Evolutionary conservation across 1,140 invertebrate species (phyloP), one percentile per base, ranked within the genome.

Genomic region (Pseudomyrmex concolor): DNA sequence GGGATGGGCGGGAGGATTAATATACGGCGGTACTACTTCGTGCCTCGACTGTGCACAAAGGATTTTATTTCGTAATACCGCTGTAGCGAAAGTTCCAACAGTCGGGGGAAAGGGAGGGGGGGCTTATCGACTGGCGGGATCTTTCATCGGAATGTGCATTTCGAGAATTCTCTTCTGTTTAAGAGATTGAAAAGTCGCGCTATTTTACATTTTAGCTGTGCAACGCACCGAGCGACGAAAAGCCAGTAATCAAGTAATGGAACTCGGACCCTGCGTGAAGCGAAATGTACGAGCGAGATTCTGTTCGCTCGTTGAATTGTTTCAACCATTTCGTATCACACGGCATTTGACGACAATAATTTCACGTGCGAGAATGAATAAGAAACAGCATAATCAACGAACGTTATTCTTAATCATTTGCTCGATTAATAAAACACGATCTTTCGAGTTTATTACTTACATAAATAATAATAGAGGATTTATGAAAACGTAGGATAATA

Each of bases 201-300:
- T 80, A 50, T 70, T 80, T 80, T 17, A 68, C 63, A 15, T 25
- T 71, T 17, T 12, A 45, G 19, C 54, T 70, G 55, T 70, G 62
- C 12, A 70, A 59, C 43, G 17, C 12, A 15, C 68, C 34, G 34
- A 34, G 64, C 43, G 19, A 70, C 15, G 54, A n/a, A 70, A 48
- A 78, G 54, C 19, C 19, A 34, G 43, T 80, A 71, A 80, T 80
- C 76, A 71, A 70, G 66, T 80, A 70, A 70, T 78, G 64, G 43
- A 80, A 80, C 19, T 34, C 43, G 45, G 55, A 19, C n/a, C 59
- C 71, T 71, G 66, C n/a, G 48, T 22, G 15, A 8, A 57, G 59
- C 66, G n/a, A 59, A 57, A 78, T 48, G 9, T 48, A 57, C 12
- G 17, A 48, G 34, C 8, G 12, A 48, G 25, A 57, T 68, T 68